Base-by-base conservation (phyloP, 2,113 vertebrate species). In the Xiphophorus maculatus region DNA sequence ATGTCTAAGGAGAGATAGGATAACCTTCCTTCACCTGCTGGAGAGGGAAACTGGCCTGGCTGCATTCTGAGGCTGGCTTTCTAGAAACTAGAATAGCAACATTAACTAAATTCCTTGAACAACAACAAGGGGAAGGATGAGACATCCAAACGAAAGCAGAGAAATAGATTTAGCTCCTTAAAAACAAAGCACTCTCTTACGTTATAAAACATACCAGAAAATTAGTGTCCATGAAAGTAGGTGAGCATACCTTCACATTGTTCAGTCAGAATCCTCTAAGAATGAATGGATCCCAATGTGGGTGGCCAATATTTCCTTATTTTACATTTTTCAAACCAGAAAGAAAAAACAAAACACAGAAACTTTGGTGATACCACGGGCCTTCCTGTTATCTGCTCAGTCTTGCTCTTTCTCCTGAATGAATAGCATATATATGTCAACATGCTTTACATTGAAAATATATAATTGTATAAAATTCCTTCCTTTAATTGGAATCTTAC, bases 41-140 rank as follows among this genome's bases (percentile, higher is more conserved):
- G 27, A 19, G 63, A 11, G 64, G 37, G 80, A 77, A 92, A 92
- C 89, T 37, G 71, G 91, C 42, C 37, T 0, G 22, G 67, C 74
- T 63, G 14, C 80, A 89, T 91, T 91, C 67, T 88, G 65, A 72
- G 62, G 68, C 69, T 6, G 67, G 14, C 69, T 35, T 67, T n/a
- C 17, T 15, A 42, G 27, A 71, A 80, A 77, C 81, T 35, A 42
- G 79, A 29, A 40, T 54, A 73, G 42, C 66, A 0, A 33, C 88
- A 90, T 89, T 90, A 83, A 73, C 54, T 37, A 85, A 74, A 93
- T 92, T 87, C 87, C 82, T 86, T 84, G 73, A 86, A 69, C 61
- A 61, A 72, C 37, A 80, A 61, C 19, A 30, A 73, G 68, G 63
- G 63, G 30, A 15, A 66, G 88, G 5, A 48, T 48, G 17, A 78